Conservation (phyloP, 2,113 vertebrate species). For the Petrocephalus zakoni region DNA sequence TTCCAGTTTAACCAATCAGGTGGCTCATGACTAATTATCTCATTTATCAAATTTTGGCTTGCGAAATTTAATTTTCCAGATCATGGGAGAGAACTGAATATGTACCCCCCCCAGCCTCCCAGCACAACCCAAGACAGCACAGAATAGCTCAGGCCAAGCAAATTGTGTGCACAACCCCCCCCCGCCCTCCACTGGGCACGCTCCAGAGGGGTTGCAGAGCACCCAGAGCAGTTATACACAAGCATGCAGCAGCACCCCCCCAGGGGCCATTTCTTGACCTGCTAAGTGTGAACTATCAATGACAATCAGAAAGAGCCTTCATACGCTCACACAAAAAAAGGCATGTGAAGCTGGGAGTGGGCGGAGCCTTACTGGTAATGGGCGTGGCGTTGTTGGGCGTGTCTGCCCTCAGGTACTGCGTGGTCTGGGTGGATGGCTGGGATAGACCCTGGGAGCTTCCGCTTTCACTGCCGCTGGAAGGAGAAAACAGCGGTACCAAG, state of each 20-base stretch:
- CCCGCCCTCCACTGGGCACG: background rate
- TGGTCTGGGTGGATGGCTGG: constrained; percentile 95
- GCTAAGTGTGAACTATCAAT: background rate
- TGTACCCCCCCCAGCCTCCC: background rate
- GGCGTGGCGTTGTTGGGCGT: constrained; percentile 94
- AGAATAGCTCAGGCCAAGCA: background rate
- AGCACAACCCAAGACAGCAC: background rate
- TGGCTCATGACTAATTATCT: constrained; percentile 44
- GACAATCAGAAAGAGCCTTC: background rate
- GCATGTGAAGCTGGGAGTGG: background rate
- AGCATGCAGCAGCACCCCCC: background rate
- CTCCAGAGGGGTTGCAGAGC: background rate
- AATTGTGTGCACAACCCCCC: background rate
- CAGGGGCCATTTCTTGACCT: background rate
- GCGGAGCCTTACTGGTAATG: constrained; percentile 88
- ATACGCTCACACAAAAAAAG: background rate
- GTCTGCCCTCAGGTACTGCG: constrained; percentile 95
- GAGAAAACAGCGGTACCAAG: background rate
- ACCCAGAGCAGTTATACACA: background rate
- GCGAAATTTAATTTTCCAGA: constrained; percentile 5
- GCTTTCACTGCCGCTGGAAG: constrained; percentile 85
- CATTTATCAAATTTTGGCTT: constrained; percentile 37
- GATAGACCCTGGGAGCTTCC: constrained; percentile 95
- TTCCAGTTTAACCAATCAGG: constrained; percentile 42
- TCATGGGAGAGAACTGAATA: constrained; percentile 14